phyloP scores from a whole-genome alignment of 2,888 invertebrate genomes.

The Tetropium fuscum region DNA sequence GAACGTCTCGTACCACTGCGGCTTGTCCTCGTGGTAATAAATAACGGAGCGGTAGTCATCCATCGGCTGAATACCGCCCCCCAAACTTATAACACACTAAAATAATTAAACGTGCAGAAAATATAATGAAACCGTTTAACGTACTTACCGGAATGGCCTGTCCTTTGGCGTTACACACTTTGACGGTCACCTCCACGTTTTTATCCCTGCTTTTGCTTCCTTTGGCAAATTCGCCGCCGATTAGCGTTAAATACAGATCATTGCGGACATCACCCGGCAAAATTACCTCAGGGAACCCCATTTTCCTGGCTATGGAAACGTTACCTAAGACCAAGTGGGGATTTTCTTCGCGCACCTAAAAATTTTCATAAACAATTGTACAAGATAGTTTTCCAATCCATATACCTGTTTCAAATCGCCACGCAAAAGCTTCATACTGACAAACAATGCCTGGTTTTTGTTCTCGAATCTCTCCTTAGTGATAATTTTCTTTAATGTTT shows the following conservation, averaged over 20 bases:
- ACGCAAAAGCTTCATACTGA: conserved; percentile 85
- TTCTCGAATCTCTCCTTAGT: conserved; percentile 79
- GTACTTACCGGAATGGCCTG: conserved; percentile 73
- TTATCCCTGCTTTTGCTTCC: conserved; percentile 91
- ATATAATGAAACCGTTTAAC: neutral
- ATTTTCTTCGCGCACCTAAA: conserved; percentile 75
- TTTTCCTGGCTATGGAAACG: conserved; percentile 88
- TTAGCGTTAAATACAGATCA: conserved; percentile 92
- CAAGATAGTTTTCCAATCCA: no score
- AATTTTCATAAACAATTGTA: neutral
- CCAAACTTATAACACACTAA: conserved; percentile 86
- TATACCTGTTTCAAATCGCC: conserved; percentile 92
- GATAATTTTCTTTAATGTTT: conserved; percentile 77
- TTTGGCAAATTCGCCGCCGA: conserved; percentile 87
- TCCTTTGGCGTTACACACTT: conserved; percentile 88
- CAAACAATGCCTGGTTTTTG: conserved; percentile 85
- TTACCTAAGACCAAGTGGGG: conserved; percentile 88
- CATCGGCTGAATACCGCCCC: conserved; percentile 77
- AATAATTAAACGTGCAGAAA: conserved; percentile 40
- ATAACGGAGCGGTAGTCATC: conserved; percentile 91
- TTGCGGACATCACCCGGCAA: conserved; percentile 94
- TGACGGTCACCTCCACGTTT: conserved; percentile 92
- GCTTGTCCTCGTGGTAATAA: conserved; percentile 96
- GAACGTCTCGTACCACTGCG: conserved; percentile 95
- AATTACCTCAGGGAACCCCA: conserved; percentile 98